phyloP scores from a whole-genome alignment of 2,113 vertebrate genomes.

The Enhydra lutris region DNA sequence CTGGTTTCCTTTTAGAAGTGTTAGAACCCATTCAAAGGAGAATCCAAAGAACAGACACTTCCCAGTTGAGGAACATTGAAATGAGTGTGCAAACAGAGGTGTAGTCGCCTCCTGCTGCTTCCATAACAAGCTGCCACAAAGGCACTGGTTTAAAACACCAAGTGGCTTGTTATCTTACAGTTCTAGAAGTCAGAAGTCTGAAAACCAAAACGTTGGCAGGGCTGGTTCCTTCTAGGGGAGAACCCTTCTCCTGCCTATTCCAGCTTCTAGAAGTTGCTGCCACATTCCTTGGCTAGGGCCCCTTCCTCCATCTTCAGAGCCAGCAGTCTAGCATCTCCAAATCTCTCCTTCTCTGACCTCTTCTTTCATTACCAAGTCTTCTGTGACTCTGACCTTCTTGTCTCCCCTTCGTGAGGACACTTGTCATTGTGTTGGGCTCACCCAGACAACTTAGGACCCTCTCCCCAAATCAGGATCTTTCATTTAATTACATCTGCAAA shows the following conservation, averaged over 20 bases:
- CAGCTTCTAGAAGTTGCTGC: background rate
- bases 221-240: background rate
- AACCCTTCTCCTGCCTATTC: background rate
- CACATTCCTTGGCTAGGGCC: background rate
- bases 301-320: background rate
- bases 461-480: background rate
- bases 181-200: background rate
- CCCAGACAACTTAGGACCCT: no score
- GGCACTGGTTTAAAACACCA: background rate
- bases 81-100: accelerated
- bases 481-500: background rate
- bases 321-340: background rate
- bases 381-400: background rate
- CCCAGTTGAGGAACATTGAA: background rate
- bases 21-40: background rate
- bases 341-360: background rate
- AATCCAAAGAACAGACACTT: background rate
- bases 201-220: background rate
- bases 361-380: background rate
- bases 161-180: background rate
- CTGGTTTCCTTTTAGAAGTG: background rate
- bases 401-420: background rate
- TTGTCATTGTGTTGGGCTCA: background rate
- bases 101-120: background rate
- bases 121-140: background rate